Base-by-base conservation (phyloP, 1,140 invertebrate genomes). In the Harlomillsia oculata region DNA sequence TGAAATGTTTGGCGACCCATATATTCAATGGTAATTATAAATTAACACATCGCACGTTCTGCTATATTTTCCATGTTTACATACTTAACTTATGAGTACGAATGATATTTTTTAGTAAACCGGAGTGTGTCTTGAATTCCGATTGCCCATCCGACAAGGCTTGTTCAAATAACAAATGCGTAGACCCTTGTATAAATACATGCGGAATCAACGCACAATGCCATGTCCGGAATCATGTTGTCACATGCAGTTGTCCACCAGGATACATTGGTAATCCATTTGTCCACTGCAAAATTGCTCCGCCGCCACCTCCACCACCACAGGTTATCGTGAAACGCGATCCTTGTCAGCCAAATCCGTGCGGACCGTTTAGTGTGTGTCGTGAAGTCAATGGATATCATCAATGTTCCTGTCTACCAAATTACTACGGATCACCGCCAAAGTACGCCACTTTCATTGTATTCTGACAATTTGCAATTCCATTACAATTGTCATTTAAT, bases 81-180 rank as follows among this genome's bases (percentile, higher is more conserved):
- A n/a, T n/a, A n/a, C n/a, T n/a, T n/a, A n/a, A n/a, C n/a, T n/a
- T n/a, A n/a, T n/a, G n/a, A n/a, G n/a, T n/a, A n/a, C n/a, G n/a
- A n/a, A n/a, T n/a, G n/a, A n/a, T n/a, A n/a, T n/a, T n/a, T n/a
- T n/a, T n/a, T n/a, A n/a, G 56, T 28, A 74, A 77, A 56, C 34
- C 44, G 3, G 84, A 87, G 69, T 88, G 85, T 68, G 83, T 86
- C 72, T 71, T 66, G 29, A 86, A 82, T 67, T 69, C 78, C 2
- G 75, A 78, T 26, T 72, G 87, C 89, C 71, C 90, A 86, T 71
- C 76, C 80, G 81, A 88, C 68, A 84, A 84, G 68, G 82, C 84
- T 34, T 91, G 88, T 67, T 76, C 84, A 53, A 80, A 82, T 64
- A 86, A 86, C 60, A 87, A 85, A 69, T 91, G 87, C 65, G 73